These are phyloP conservation scores for Mus musculus DNA, from an alignment of 2,113 vertebrate species.

Conservation along the genomic window GRCm39 chr7:98920001-98920500, in stretches of 20 bases:
- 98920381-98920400: conserved; percentile 32
- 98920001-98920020: neutral
- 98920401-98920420: neutral
- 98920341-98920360: conserved; percentile 24
- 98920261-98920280: neutral
- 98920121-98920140: conserved; percentile 13
- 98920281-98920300: neutral
- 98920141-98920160: neutral
- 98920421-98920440: neutral
- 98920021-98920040: conserved; percentile 38
- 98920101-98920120: neutral
- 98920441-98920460: neutral
- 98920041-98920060: neutral
- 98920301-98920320: neutral
- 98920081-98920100: conserved; percentile 47
- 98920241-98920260: conserved; percentile 23
- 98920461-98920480: conserved; percentile 6
- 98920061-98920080: neutral
- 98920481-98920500: neutral
- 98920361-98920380: conserved; percentile 15
- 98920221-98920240: neutral
- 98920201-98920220: conserved; percentile 40
- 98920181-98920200: conserved; percentile 5
- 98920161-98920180: neutral
- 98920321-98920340: conserved; percentile 10